Percentiles rank a stretch among this genome's conserved stretches.
Evolutionary conservation across 2,888 invertebrate genomes (phyloP).

Genomic region (Acanthoscelides obtectus): DNA sequence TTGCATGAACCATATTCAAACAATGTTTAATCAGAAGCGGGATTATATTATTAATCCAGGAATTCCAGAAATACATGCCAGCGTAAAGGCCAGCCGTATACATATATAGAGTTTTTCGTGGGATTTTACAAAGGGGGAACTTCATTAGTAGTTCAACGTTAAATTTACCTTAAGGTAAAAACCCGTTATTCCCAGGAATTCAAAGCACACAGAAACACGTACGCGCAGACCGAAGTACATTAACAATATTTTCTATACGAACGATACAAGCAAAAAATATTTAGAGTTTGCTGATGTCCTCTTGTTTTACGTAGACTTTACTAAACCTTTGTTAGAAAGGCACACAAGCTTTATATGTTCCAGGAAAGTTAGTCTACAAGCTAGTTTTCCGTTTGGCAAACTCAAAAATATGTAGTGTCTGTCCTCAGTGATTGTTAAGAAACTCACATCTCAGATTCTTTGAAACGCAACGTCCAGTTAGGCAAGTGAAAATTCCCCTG

Average conservation of each 20-base stretch:
- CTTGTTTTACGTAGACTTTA: conserved; percentile 18
- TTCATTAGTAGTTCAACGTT: not conserved
- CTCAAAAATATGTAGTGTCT: too few relatives aligned
- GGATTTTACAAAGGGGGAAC: not conserved
- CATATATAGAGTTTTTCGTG: not conserved
- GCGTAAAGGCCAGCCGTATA: not conserved
- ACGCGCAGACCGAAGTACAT: not conserved
- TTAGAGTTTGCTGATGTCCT: conserved; percentile 12
- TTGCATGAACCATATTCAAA: not conserved
- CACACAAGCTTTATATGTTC: not conserved
- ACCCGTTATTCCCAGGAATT: conserved; percentile 7
- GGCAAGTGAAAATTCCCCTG: too few relatives aligned
- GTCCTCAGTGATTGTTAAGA: too few relatives aligned
- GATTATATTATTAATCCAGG: not conserved
- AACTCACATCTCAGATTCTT: too few relatives aligned
- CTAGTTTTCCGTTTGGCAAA: too few relatives aligned
- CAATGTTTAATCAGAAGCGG: not conserved
- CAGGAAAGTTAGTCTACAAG: not conserved
- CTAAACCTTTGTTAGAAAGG: conserved; percentile 13
- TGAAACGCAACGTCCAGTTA: too few relatives aligned
- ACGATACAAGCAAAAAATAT: conserved; percentile 21
- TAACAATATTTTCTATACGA: conserved; percentile 17
- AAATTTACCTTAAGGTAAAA: not conserved
- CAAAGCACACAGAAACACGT: conserved; percentile 10
- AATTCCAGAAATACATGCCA: not conserved